These are phyloP conservation scores for Tholera decimalis DNA, from an alignment of 2,888 invertebrate species.

Conservation along the genomic window DNA sequence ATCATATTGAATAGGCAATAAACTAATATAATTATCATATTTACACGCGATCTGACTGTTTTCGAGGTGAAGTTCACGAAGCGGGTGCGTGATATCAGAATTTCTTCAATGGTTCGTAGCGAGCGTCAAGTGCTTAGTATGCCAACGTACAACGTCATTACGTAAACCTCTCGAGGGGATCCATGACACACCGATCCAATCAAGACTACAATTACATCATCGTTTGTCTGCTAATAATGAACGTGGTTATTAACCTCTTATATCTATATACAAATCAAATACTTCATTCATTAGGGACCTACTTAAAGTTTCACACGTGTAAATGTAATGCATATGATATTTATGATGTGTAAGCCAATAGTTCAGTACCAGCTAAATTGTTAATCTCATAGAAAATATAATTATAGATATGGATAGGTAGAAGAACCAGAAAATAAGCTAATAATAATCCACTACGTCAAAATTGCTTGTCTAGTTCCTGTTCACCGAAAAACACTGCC, in stretches of 20 bases:
- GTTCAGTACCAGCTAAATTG: not conserved
- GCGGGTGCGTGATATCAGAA: slow-evolving; percentile 64
- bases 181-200: slow-evolving; percentile 47
- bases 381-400: not conserved
- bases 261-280: no score
- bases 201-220: slow-evolving; percentile 34
- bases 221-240: slow-evolving; percentile 38
- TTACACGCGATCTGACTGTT: slow-evolving; percentile 46
- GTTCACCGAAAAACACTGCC: slow-evolving; percentile 3
- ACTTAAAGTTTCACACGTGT: slow-evolving; percentile 3
- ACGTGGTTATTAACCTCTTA: slow-evolving; percentile 41
- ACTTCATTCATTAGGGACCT: slow-evolving; percentile 21
- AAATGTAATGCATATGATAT: slow-evolving; percentile 9
- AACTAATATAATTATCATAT: slow-evolving; percentile 55
- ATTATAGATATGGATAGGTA: not conserved
- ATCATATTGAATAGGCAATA: slow-evolving; percentile 48
- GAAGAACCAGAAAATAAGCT: not conserved
- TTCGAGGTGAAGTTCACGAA: slow-evolving; percentile 71
- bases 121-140: slow-evolving; percentile 27
- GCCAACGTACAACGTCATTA: slow-evolving; percentile 36
- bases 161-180: slow-evolving; percentile 45
- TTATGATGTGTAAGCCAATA: not conserved
- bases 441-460: not conserved
- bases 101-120: slow-evolving; percentile 61
- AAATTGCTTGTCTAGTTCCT: slow-evolving; percentile 14